Base-by-base conservation (phyloP, 1,140 invertebrate genomes). In the Platorchestia sp. region DNA sequence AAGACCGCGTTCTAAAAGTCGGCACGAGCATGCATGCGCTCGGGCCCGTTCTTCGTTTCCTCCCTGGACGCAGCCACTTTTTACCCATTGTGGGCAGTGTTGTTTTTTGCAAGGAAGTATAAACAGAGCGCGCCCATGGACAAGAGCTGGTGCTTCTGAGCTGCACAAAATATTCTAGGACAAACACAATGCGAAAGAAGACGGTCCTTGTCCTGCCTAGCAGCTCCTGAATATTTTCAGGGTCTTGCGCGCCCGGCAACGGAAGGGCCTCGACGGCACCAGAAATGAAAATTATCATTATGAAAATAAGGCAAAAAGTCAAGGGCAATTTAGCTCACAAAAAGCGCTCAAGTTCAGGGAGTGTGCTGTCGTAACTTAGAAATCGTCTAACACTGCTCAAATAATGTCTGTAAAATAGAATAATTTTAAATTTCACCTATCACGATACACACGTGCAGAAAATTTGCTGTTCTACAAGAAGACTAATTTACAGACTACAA, bases 101-200 rank as follows among this genome's bases (percentile, higher is more conserved):
- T 93, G 91, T 42, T 93, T 93, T 93, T 93, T 93, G 45, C 91
- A 47, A 40, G 36, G 91, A 45, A 44, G 45, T 93, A 93, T 93
- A 93, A 93, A 93, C 91, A 93, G 45, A 93, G 91, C 40, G 45
- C 43, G 91, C 91, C 91, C 44, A 45, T 93, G 91, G 45, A 93
- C 91, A 93, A 93, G 91, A 36, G 91, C 91, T 45, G 43, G 91
- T 44, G 91, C 91, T 93, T 47, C 44, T 44, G 45, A 0, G 36
- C 91, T 47, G 91, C 43, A 93, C 6, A 93, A 93, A 93, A 93
- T 93, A 93, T 93, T 47, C 91, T 19, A n/a, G 91, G 45, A 47
- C 91, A 93, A 93, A 93, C 91, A 93, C 43, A 93, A 44, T 10
- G 91, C 91, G 40, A 47, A 45, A 93, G 45, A 93, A 93, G 44